These are phyloP conservation scores for Pollicipes pollicipes DNA, from an alignment of 1,140 invertebrate species.

Conservation along the genomic window DNA sequence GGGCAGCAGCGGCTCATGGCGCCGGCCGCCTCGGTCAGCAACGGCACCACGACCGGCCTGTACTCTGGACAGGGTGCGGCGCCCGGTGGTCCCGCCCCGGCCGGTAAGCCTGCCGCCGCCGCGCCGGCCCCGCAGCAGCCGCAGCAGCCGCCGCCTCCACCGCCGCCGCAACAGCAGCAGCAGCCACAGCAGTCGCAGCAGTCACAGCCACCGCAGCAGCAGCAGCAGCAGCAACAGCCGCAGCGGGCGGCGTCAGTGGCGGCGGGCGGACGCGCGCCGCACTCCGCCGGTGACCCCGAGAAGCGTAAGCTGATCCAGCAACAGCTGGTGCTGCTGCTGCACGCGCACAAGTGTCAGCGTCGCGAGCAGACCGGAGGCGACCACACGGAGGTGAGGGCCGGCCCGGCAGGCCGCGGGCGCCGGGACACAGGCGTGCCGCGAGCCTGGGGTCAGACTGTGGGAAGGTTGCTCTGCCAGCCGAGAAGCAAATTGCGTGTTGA, in stretches of 20 bases:
- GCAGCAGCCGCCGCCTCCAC: neutral
- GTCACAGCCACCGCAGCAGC: neutral
- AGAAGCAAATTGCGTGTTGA: too few relatives aligned
- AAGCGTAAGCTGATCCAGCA: slow-evolving; percentile 98
- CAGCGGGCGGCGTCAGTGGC: slow-evolving; percentile 16
- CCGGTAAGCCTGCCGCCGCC: too few relatives aligned
- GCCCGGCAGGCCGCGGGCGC: too few relatives aligned
- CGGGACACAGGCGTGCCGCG: too few relatives aligned
- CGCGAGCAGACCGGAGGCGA: slow-evolving; percentile 29
- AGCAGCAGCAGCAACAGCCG: slow-evolving; percentile 8
- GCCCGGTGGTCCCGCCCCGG: too few relatives aligned
- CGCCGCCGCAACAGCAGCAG: neutral
- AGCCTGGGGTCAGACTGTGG: too few relatives aligned
- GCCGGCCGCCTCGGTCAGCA: neutral
- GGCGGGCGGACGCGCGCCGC: slow-evolving; percentile 4
- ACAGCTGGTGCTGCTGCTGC: slow-evolving; percentile 84
- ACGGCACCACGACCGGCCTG: neutral
- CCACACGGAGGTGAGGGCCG: slow-evolving; percentile 21
- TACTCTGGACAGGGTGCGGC: too few relatives aligned
- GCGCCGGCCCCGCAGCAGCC: too few relatives aligned
- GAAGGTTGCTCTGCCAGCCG: neutral
- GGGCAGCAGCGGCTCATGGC: neutral
- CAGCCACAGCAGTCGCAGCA: neutral
- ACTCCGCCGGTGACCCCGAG: slow-evolving; percentile 65
- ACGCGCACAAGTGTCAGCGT: slow-evolving; percentile 96